phyloP scores from a whole-genome alignment of 2,888 invertebrate genomes.

The Acleris literana region DNA sequence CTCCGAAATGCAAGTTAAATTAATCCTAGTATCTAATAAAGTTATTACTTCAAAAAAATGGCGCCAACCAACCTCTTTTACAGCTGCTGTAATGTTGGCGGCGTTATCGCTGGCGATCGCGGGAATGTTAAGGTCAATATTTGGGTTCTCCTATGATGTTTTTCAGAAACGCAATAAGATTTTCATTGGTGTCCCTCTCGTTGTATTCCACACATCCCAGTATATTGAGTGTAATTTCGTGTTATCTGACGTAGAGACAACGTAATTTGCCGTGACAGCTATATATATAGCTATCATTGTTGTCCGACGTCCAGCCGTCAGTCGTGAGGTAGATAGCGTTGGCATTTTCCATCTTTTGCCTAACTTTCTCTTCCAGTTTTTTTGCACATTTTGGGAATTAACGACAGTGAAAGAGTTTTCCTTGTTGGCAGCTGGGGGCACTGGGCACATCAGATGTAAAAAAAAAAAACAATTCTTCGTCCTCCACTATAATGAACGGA shows the following conservation, averaged over 20 bases:
- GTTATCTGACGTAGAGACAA: background rate
- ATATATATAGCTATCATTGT: constrained; percentile 43
- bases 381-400: background rate
- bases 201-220: constrained; percentile 20
- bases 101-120: constrained; percentile 13
- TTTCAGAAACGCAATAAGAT: constrained; percentile 12
- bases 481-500: constrained; percentile 37
- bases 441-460: constrained; percentile 31
- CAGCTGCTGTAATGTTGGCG: too few relatives aligned
- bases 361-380: constrained; percentile 27
- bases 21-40: too few relatives aligned
- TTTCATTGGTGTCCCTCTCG: constrained; percentile 21
- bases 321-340: constrained; percentile 22
- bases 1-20: too few relatives aligned
- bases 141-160: constrained; percentile 15
- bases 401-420: constrained; percentile 22
- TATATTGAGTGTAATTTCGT: constrained; percentile 7
- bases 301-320: constrained; percentile 29
- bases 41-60: too few relatives aligned
- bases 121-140: constrained; percentile 40
- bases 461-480: constrained; percentile 36
- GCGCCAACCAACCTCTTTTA: too few relatives aligned
- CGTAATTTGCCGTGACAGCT: constrained; percentile 47
- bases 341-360: constrained; percentile 6
- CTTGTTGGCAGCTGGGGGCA: constrained; percentile 34